Evolutionary conservation across 2,888 invertebrate species (phyloP).

Genomic region (Lycophotia porphyrea): DNA sequence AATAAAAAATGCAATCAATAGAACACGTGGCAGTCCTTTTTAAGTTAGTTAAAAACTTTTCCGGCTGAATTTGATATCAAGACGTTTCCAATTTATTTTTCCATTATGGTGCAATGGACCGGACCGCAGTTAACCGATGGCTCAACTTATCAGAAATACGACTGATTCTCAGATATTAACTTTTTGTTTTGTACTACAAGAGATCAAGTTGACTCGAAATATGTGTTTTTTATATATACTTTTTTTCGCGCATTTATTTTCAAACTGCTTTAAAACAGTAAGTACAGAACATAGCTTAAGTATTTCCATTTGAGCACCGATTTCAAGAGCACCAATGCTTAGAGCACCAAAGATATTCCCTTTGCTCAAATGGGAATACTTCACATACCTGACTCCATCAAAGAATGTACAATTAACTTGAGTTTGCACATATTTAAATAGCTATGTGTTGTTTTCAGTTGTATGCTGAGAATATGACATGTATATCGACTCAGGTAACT

Average conservation of each 20-base stretch:
- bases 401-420: background rate
- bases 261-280: background rate
- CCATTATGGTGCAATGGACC: constrained; percentile 76
- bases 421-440: background rate
- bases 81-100: constrained; percentile 71
- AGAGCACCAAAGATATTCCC: no score
- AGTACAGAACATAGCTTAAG: constrained; percentile 71
- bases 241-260: background rate
- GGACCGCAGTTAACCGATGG: constrained; percentile 65
- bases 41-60: background rate
- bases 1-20: no score
- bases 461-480: constrained; percentile 81
- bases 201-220: background rate
- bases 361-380: no score
- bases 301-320: no score
- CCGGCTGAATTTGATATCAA: constrained; percentile 27
- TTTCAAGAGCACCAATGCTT: no score
- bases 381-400: constrained; percentile 63
- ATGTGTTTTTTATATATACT: background rate
- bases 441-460: constrained; percentile 68
- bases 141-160: background rate
- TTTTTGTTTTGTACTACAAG: constrained; percentile 60
- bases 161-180: constrained; percentile 75
- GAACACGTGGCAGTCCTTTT: no score
- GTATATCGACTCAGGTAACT: constrained; percentile 80